Evolutionary conservation across 2,113 vertebrate species (phyloP), one percentile per base, ranked within the genome.

Genomic region (Marmota flaviventris): DNA sequence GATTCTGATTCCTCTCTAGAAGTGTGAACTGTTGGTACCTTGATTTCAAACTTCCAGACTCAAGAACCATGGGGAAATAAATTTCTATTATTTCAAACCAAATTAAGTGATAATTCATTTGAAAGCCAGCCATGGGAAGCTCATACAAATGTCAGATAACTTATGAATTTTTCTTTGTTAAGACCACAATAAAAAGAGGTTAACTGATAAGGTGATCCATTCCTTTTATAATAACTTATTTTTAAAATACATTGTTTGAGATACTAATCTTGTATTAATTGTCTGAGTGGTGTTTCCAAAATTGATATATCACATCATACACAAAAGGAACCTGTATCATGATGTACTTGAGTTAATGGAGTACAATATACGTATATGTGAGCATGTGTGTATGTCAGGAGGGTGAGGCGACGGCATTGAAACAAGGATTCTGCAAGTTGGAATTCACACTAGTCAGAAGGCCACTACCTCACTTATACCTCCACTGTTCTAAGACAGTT

Each of bases 361-460:
- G 6, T 34, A 0, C 12, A 13, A 1, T 27, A 8, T 51, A 2
- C 24, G n/a, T 56, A 0, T 10, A 9, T 63, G 11, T 37, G 24
- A 18, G 8, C 13, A 7, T 14, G 17, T 27, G 0, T 65, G 8
- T 42, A 25, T 75, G 51, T 85, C 29, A 90, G 27, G 48, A 14
- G 11, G 9, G 4, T 56, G 2, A 14, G n/a, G 29, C 29, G 32
- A 20, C 20, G 29, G 2, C 5, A 5, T 17, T 13, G 13, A 4
- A 22, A 27, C 34, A 81, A 5, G 8, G 34, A 34, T 53, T n/a
- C 51, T 86, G 6, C 39, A 18, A 61, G 25, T 17, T 18, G 56
- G 29, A 90, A 27, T 8, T 65, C n/a, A 48, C 6, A 24, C 2
- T 14, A 56, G 9, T 17, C 25, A 73, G 24, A 32, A 17, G 25